Conservation (phyloP, 2,797 vertebrate species). For the Diceros bicornis region DNA sequence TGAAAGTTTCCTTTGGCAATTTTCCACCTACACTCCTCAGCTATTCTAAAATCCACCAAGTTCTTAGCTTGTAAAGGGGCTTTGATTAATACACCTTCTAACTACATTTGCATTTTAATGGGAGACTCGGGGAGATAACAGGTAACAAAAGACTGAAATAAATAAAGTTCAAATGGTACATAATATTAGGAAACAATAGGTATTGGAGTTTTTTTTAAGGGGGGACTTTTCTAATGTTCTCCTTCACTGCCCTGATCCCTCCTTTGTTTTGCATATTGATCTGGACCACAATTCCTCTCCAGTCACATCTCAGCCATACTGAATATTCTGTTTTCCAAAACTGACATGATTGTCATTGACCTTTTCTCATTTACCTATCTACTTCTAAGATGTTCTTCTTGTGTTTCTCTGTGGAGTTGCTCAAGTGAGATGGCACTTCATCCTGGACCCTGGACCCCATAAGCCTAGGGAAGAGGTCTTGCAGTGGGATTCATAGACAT, state of each 20-base stretch:
- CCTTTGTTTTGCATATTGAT: neutral
- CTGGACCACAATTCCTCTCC: neutral
- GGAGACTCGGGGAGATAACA: constrained; percentile 37
- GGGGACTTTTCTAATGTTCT: neutral
- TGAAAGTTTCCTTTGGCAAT: constrained; percentile 69
- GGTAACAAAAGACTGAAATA: constrained; percentile 61
- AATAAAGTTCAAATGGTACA: constrained; percentile 49
- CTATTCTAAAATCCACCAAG: constrained; percentile 63
- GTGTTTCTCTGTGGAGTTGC: neutral
- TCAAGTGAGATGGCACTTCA: neutral
- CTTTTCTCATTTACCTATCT: neutral
- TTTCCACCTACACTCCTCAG: constrained; percentile 58
- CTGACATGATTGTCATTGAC: neutral
- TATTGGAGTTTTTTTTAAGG: neutral
- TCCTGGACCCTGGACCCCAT: neutral
- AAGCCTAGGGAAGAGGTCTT: neutral
- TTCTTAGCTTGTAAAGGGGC: constrained; percentile 58
- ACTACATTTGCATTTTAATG: constrained; percentile 79
- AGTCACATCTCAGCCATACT: neutral
- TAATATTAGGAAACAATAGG: neutral
- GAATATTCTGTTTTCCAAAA: neutral
- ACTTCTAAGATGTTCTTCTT: neutral
- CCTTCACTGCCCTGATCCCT: neutral
- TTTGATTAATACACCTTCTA: constrained; percentile 76
- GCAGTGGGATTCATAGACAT: neutral